Base-by-base conservation (phyloP, 30 jellyfish, hydroid and myxozoan genomes). In the Phacellophora camtschatica region DNA sequence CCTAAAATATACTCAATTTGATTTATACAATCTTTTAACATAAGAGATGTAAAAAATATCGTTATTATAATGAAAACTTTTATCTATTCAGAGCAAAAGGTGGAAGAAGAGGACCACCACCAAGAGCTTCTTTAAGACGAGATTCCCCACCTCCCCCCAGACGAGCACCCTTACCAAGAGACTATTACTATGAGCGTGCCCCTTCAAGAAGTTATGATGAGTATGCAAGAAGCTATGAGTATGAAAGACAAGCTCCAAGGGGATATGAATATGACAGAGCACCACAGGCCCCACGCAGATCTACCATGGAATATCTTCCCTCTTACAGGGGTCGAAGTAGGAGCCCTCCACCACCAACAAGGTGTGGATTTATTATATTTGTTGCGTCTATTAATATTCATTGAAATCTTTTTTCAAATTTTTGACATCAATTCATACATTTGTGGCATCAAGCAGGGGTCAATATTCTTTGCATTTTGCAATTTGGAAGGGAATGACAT, bases 161-260 rank as follows among this genome's bases (percentile, higher is more conserved):
- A 29, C 66, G 84, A 74, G 80, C 76, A 42, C 85, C 91, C 36
- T 84, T 86, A 42, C 84, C 89, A 62, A 72, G 85, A 77, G 88
- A 82, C 35, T 83, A 62, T 27, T 62, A 82, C 56, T 58, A 41
- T 67, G 78, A 64, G 37, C 23, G 82, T n/a, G 80, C 83, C 23
- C 86, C 76, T 2, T 34, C 82, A 37, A 58, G 95, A 58, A 65
- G 53, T 13, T 61, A 67, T 58, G 87, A 69, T 46, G 83, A 67
- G 45, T 72, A 69, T 39, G 66, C 66, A n/a, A 73, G 97, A 48
- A 72, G 94, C 22, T 69, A 74, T 54, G 85, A 72, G 20, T 72
- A 71, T 39, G 94, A 88, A 29, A 82, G 95, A 25, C 94, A 89
- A 19, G 69, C 89, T 49, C 93, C 96, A 56, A 81, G 88, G 49